phyloP scores from a whole-genome alignment of 2,888 invertebrate genomes.

The Drosophila formosana region DNA sequence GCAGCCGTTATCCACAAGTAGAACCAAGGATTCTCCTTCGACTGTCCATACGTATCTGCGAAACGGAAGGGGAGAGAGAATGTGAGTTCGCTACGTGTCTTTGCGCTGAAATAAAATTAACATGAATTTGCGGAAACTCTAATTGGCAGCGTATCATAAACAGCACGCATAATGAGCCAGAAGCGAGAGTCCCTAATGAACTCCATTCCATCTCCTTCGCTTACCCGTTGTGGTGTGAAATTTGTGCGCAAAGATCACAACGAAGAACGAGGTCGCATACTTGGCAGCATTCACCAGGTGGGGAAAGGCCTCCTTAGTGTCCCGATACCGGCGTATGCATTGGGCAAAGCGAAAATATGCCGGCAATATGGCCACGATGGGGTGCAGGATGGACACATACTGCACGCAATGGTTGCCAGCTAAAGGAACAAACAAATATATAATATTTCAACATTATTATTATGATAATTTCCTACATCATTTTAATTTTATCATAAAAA shows the following conservation, averaged over 20 bases:
- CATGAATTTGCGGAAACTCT: slow-evolving; percentile 54
- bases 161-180: slow-evolving; percentile 47
- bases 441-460: background rate
- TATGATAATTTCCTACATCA: no score
- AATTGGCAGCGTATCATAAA: slow-evolving; percentile 63
- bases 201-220: slow-evolving; percentile 32
- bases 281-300: slow-evolving; percentile 95
- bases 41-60: slow-evolving; percentile 72
- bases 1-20: slow-evolving; percentile 90
- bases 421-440: slow-evolving; percentile 60
- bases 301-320: slow-evolving; percentile 91
- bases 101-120: slow-evolving; percentile 50
- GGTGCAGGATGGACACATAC: slow-evolving; percentile 86
- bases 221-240: slow-evolving; percentile 83
- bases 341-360: slow-evolving; percentile 95
- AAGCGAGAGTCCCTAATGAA: slow-evolving; percentile 23
- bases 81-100: slow-evolving; percentile 14
- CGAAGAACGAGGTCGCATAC: slow-evolving; percentile 95
- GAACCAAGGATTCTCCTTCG: slow-evolving; percentile 88
- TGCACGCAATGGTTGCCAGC: slow-evolving; percentile 86
- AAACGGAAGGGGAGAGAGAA: background rate
- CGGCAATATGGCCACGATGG: slow-evolving; percentile 91
- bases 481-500: no score
- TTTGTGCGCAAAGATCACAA: slow-evolving; percentile 89
- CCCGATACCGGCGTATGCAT: slow-evolving; percentile 92